These are phyloP conservation scores for Apteryx mantelli DNA, from an alignment of 2,113 vertebrate genomes.

Conservation along the genomic window DNA sequence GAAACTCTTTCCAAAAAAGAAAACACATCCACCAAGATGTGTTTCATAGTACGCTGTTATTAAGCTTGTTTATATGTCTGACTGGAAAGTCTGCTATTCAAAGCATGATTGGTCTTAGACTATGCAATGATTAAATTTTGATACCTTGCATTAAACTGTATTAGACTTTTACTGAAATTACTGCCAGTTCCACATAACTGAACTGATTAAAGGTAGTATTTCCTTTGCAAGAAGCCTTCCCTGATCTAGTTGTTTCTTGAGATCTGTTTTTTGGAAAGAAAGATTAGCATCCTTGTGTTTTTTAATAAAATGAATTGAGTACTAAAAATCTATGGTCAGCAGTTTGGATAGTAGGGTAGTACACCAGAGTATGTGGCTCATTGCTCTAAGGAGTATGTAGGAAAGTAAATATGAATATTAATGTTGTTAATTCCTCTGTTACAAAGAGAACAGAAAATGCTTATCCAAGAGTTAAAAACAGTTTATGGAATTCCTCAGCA, in stretches of 20 bases:
- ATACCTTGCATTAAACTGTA: background rate
- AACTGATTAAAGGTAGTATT: constrained; percentile 7
- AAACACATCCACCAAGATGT: background rate
- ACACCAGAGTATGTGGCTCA: background rate
- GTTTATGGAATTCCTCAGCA: background rate
- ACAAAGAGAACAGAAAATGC: background rate
- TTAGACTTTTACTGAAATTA: constrained; percentile 2
- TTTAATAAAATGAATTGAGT: background rate
- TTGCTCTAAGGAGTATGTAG: background rate
- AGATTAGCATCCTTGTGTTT: constrained; percentile 17
- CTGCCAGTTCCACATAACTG: background rate
- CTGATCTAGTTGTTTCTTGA: background rate
- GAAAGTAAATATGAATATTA: constrained; percentile 51
- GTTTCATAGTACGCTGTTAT: background rate
- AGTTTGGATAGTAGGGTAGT: background rate
- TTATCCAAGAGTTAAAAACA: background rate
- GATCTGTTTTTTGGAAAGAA: background rate
- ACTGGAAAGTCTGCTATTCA: background rate
- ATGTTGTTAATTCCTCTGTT: background rate
- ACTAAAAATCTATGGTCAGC: constrained; percentile 35
- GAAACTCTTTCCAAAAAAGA: background rate
- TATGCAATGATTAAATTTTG: constrained; percentile 12
- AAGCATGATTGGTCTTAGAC: background rate
- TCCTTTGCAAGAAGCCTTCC: background rate
- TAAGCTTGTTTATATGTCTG: background rate